phyloP scores from a whole-genome alignment of 23 tunicate species.

The Trididemnum clinides region DNA sequence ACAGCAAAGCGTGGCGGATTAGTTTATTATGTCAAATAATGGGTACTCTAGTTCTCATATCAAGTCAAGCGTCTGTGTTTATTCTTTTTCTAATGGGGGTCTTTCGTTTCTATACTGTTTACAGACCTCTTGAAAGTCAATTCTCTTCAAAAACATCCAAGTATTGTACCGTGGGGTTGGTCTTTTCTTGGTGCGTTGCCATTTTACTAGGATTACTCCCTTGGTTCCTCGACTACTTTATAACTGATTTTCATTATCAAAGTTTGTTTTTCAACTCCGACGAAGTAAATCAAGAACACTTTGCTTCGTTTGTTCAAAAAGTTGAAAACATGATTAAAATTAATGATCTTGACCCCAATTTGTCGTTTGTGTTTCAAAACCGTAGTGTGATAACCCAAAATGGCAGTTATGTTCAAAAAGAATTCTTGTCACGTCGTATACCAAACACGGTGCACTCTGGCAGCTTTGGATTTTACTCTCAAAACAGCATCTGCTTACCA shows the following conservation, averaged over 20 bases:
- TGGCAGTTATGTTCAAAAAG: background rate
- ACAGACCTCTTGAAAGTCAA: conserved; percentile 30
- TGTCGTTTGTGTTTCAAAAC: background rate
- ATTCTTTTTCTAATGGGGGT: conserved; percentile 58
- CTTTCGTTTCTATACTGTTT: conserved; percentile 54
- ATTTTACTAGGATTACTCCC: conserved; percentile 31
- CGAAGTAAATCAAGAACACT: conserved; percentile 4
- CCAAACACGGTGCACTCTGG: background rate
- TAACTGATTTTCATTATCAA: background rate
- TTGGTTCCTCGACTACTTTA: conserved; percentile 28
- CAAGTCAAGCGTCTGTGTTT: conserved; percentile 66
- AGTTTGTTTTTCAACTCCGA: conserved; percentile 40
- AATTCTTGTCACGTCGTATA: background rate
- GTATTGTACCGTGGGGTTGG: background rate
- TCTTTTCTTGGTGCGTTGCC: conserved; percentile 43
- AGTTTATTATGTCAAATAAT: conserved; percentile 32
- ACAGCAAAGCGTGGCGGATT: conserved; percentile 44
- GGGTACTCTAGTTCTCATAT: conserved; percentile 54
- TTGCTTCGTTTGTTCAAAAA: background rate
- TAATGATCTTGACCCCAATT: background rate
- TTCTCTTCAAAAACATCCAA: conserved; percentile 12
- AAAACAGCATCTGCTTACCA: conserved; percentile 71
- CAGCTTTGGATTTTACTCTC: conserved; percentile 53
- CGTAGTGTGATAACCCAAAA: background rate
- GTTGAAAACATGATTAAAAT: background rate